Evolutionary conservation across 2,797 vertebrate species (phyloP), one percentile per base, ranked within the genome.

Genomic region (Hoplostethus mediterraneus): DNA sequence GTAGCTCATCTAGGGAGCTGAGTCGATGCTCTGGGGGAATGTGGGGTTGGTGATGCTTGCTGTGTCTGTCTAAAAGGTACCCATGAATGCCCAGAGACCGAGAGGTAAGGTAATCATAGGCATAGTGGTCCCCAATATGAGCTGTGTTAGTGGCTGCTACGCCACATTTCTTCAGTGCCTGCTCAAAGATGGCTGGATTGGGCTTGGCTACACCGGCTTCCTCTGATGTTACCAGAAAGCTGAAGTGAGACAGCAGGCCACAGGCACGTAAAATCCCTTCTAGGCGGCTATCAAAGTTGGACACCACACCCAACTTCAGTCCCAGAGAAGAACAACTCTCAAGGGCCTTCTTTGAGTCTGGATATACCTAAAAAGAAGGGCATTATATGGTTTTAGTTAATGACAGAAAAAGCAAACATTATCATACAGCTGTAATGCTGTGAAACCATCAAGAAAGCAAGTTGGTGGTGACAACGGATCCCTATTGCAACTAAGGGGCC

Each of bases 231-330:
- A 99, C 68, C 61, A 99, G 71, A 70, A 99, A 99, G 16, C 93
- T 93, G 1, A 99, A 99, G 83, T 97, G 87, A 28, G 92, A 85
- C 54, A 91, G 86, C 47, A 99, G 94, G 48, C 84, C 80, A 69
- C 96, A 95, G 11, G 45, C 88, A 0, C 0, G 68, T 44, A 99
- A 89, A 67, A 99, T 89, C 8, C 57, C 78, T 72, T 97, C 94
- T 12, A 99, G 91, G 1, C 98, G 94, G 1, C 0, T 86, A 77
- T 99, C 98, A 2, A 99, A 99, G 92, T 99, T 99, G 76, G 98
- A 99, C 10, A 99, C 85, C 0, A 97, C 94, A 0, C 93, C 97
- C 77, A 96, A 94, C 69, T 77, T 91, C 69, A 99, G 89, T 16
- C 97, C 96, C 0, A 91, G 87, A 63, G 91, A 81, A 3, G 83